Base-by-base conservation (phyloP, 2,797 vertebrate species). In the Rhabdomys pumilio region DNA sequence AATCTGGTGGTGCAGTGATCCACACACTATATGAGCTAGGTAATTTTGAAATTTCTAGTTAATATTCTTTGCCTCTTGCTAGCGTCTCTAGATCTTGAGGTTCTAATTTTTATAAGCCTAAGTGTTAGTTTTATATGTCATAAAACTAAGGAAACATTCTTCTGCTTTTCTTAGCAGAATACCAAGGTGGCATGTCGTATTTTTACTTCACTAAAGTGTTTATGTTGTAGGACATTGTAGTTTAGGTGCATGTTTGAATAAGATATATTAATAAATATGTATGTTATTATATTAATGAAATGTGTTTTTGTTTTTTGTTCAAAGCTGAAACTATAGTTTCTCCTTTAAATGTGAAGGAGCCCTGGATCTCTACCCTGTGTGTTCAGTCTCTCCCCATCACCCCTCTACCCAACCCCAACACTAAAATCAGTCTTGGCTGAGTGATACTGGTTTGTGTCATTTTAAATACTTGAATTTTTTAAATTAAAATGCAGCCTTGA, bases 391-490 rank as follows among this genome's bases (percentile, higher is more conserved):
- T 95, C 69, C 59, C 84, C n/a, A 59, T 72, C 88, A 92, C 41
- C 75, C 29, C 86, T 75, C 53, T 10, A 57, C 73, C 80, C 89
- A 94, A 9, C 5, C 57, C 76, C 84, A 90, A 96, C 89, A 95
- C 91, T 93, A 94, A 97, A 96, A 55, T 95, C 57, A 89, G 53
- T 89, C 41, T 94, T 97, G 94, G 86, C 84, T 85, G 65, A 89
- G 69, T 89, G 67, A 82, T 89, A 94, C 90, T 95, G 82, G 63
- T 69, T 93, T 24, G 38, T 89, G 86, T 95, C 69, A 95, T 95
- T 97, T 94, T 90, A 94, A 97, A 90, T 87, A 95, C 88, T 89
- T 96, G 69, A 93, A 92, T 94, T 96, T 79, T 93, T 95, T 95
- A 91, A 93, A 79, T 92, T 96, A 90, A 92, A 97, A 92, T 77